phyloP scores from a whole-genome alignment of 1,140 invertebrate genomes.

The Musca vetustissima region DNA sequence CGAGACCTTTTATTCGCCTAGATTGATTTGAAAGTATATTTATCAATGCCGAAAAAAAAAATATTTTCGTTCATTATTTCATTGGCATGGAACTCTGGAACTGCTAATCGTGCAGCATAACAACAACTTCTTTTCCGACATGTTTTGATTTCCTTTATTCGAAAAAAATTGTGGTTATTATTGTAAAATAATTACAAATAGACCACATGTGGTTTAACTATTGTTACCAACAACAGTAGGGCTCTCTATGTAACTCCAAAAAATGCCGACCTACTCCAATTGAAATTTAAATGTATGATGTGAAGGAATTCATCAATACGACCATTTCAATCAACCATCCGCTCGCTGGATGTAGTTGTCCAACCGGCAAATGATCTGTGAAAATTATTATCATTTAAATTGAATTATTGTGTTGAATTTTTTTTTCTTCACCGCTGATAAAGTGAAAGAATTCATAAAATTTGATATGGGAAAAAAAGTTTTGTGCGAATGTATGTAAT shows the following conservation, averaged over 20 bases:
- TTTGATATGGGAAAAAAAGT: background rate
- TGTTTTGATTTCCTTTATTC: background rate
- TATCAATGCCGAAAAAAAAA: too few species aligned
- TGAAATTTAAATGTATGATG: background rate
- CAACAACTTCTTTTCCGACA: too few species aligned
- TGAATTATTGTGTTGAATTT: background rate
- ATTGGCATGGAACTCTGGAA: background rate
- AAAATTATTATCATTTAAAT: background rate
- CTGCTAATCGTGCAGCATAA: background rate
- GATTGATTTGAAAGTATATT: conserved; percentile 4
- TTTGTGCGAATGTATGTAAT: background rate
- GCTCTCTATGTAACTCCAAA: too few species aligned
- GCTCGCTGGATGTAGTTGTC: background rate
- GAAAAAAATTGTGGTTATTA: background rate
- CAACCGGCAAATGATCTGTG: background rate
- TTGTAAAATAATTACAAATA: conserved; percentile 4
- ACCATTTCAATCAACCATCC: background rate
- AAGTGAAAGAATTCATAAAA: background rate
- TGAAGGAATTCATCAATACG: background rate
- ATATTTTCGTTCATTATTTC: too few species aligned
- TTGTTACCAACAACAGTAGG: too few species aligned
- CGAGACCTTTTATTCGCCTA: background rate
- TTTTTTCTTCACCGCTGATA: too few species aligned
- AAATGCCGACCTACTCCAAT: too few species aligned
- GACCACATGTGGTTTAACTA: background rate